These are phyloP conservation scores for Cosmia pyralina DNA, from an alignment of 2,888 invertebrate genomes.

Conservation along the genomic window DNA sequence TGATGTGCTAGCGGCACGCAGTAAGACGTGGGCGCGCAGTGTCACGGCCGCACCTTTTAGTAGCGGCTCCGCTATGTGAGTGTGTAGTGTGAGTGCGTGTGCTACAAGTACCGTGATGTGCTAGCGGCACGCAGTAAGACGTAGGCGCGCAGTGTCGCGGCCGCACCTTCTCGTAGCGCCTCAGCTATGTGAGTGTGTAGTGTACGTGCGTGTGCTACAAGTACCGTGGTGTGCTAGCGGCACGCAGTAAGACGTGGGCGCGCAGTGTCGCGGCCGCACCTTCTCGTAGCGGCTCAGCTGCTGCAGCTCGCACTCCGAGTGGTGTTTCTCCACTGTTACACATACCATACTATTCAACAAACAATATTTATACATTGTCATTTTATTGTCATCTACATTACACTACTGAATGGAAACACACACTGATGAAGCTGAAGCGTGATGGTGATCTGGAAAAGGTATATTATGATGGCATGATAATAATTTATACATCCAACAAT, in stretches of 20 bases:
- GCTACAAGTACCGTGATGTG: conserved; percentile 93
- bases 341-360: conserved; percentile 68
- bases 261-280: conserved; percentile 86
- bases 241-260: conserved; percentile 87
- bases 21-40: conserved; percentile 87
- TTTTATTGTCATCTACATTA: conserved; percentile 38
- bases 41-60: conserved; percentile 87
- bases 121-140: conserved; percentile 84
- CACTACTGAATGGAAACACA: conserved; percentile 22
- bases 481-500: background rate
- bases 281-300: conserved; percentile 88
- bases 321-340: conserved; percentile 85
- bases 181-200: conserved; percentile 73
- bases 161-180: conserved; percentile 86
- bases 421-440: conserved; percentile 37
- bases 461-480: conserved; percentile 11
- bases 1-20: conserved; percentile 91
- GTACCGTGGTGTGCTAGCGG: conserved; percentile 94
- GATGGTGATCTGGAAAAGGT: conserved; percentile 39
- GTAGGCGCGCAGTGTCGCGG: conserved; percentile 67
- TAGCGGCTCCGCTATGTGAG: conserved; percentile 82
- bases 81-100: background rate
- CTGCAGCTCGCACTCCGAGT: conserved; percentile 87
- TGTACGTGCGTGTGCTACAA: background rate
- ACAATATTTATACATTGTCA: conserved; percentile 50